These are phyloP conservation scores for Phaethon lepturus DNA, from an alignment of 2,113 vertebrate species.

Conservation along the genomic window DNA sequence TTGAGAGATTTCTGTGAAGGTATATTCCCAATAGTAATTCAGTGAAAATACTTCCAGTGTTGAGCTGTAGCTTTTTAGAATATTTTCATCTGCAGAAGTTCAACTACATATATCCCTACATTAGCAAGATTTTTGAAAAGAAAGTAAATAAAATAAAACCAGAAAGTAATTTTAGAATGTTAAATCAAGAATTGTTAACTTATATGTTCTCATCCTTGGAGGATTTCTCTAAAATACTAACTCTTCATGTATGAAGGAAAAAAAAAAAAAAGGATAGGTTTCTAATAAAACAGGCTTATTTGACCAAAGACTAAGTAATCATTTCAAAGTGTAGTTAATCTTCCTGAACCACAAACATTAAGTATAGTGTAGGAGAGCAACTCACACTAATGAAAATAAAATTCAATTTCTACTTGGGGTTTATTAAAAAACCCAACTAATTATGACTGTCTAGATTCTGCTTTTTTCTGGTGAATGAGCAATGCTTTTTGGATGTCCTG, in stretches of 20 bases:
- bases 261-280: neutral
- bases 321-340: neutral
- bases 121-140: neutral
- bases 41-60: neutral
- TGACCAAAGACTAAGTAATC: neutral
- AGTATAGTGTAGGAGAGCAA: neutral
- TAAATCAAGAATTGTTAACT: neutral
- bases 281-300: neutral
- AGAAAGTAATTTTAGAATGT: neutral
- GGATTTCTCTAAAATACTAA: neutral
- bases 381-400: neutral
- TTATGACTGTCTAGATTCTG: conserved; percentile 25
- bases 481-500: neutral
- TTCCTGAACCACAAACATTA: neutral
- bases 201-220: neutral
- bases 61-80: neutral
- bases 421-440: neutral
- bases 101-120: neutral
- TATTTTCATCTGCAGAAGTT: neutral
- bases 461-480: neutral
- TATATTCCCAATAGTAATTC: neutral
- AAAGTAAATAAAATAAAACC: neutral
- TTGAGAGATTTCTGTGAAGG: neutral
- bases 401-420: neutral
- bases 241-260: neutral